phyloP scores from a whole-genome alignment of 2,113 vertebrate genomes.

The Acrocephalus arundinaceus region DNA sequence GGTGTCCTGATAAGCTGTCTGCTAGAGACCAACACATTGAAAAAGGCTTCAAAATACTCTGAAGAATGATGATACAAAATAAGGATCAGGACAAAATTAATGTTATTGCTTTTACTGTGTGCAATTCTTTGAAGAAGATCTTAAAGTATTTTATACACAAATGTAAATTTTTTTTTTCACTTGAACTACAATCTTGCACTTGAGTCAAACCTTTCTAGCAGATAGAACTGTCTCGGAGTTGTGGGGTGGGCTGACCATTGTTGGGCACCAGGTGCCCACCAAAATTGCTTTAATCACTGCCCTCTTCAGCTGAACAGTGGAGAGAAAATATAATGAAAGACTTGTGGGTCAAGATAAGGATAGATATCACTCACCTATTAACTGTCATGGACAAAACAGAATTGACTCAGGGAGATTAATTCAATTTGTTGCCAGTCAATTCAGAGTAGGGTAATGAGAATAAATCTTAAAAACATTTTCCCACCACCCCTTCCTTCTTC shows the following conservation, averaged over 20 bases:
- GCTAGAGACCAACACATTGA: background rate
- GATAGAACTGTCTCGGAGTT: background rate
- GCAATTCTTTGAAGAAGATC: background rate
- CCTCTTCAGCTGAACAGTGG: background rate
- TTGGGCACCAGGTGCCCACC: background rate
- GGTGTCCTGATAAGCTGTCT: background rate
- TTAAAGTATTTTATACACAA: background rate
- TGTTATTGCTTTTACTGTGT: background rate
- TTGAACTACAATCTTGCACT: background rate
- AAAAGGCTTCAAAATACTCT: background rate
- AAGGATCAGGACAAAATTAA: background rate
- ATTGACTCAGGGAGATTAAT: background rate
- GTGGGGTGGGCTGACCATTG: background rate
- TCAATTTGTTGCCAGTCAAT: background rate
- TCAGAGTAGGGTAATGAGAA: background rate
- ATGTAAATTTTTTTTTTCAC: background rate
- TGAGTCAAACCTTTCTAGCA: background rate
- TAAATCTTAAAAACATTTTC: background rate
- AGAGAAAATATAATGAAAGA: background rate
- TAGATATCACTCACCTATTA: background rate
- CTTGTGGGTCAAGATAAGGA: background rate
- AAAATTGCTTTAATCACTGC: background rate
- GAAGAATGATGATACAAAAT: background rate
- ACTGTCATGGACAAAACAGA: accelerated
- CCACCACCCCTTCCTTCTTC: accelerated